Base-by-base conservation (phyloP, 2,113 vertebrate species). In the Plotosus lineatus region DNA sequence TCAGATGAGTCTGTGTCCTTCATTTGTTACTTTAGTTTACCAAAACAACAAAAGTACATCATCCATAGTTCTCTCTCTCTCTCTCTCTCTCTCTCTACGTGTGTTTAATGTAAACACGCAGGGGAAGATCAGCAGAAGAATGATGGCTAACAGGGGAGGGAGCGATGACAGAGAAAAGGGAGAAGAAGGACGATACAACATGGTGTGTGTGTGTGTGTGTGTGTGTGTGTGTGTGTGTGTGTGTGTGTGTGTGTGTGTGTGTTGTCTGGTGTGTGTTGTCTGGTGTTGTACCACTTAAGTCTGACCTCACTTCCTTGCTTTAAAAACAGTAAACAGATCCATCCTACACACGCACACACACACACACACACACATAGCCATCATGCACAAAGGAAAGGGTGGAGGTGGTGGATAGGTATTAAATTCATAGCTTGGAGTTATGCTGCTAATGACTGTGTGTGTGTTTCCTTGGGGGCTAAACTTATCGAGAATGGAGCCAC, bases 61-160 rank as follows among this genome's bases (percentile, higher is more conserved):
- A 14, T 17, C 21, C n/a, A n/a, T n/a, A n/a, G n/a, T n/a, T n/a
- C n/a, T n/a, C n/a, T n/a, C n/a, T n/a, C n/a, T n/a, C n/a, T n/a
- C n/a, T n/a, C n/a, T n/a, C n/a, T n/a, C n/a, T n/a, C n/a, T n/a
- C n/a, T n/a, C n/a, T n/a, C n/a, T n/a, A n/a, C n/a, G n/a, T n/a
- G n/a, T n/a, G n/a, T 85, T 85, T 83, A 83, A 85, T 83, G 81
- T 85, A 85, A 85, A 83, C 84, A 83, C 31, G 31, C 40, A 68
- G 44, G 80, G 72, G 75, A 63, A 83, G 74, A 77, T 31, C 31
- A 26, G 66, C 19, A 78, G 81, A 75, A 84, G 79, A 11, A 28
- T 80, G 83, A 80, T 78, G 75, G 55, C 80, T 74, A 75, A 83
- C 68, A 48, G 19, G 31, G 31, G 60, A 74, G 61, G 58, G 78